Percentiles rank a stretch among this genome's conserved stretches.
Evolutionary conservation across 2,113 vertebrate genomes (phyloP).

Genomic region (Mionectes macconnelli): DNA sequence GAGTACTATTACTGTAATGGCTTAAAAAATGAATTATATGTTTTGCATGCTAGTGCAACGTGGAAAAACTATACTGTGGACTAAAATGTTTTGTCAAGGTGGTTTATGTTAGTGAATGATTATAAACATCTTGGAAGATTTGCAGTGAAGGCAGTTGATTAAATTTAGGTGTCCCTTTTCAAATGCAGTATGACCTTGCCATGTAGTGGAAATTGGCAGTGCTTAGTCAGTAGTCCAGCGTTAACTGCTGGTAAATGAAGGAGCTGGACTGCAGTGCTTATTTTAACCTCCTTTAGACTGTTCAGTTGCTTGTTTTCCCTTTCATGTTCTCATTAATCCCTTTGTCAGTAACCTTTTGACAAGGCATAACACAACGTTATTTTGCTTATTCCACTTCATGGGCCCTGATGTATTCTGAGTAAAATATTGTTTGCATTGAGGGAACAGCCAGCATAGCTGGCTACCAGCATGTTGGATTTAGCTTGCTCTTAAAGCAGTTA

Average conservation of each 20-base stretch:
- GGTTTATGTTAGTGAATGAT: neutral
- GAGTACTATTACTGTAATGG: neutral
- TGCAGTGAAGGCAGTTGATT: neutral
- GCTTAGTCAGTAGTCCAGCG: neutral
- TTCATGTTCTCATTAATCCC: neutral
- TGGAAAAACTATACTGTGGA: neutral
- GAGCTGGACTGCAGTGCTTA: neutral
- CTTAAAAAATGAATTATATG: neutral
- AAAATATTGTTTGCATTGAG: neutral
- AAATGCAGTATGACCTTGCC: neutral
- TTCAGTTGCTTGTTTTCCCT: neutral
- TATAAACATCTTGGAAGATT: neutral
- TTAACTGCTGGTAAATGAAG: neutral
- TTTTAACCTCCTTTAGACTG: neutral
- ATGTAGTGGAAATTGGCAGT: neutral
- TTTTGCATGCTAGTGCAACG: neutral
- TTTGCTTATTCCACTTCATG: neutral
- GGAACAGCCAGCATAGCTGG: accelerated
- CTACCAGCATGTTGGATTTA: neutral
- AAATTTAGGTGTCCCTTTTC: neutral
- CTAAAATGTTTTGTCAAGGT: neutral
- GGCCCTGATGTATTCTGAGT: accelerated
- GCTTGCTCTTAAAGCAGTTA: neutral
- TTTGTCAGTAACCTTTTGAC: neutral
- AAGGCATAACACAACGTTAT: neutral